Percentiles rank a stretch among this genome's conserved stretches.
Conservation (phyloP, 2,888 invertebrate genomes). For the Drosophila cognata region DNA sequence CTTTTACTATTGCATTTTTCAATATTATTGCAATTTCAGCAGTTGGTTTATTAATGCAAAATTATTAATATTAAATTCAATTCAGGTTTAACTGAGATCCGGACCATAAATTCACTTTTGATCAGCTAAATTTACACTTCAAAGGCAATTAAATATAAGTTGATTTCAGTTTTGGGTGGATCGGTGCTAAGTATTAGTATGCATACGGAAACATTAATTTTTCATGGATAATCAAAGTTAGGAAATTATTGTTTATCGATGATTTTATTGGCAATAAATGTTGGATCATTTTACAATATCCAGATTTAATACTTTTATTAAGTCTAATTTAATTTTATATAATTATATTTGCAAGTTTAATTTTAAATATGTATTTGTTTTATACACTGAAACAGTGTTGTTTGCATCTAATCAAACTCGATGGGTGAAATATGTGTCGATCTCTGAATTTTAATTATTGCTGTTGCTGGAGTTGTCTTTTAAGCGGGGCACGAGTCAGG, state of each 20-base stretch:
- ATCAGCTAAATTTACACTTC: not conserved
- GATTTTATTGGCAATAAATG: not conserved
- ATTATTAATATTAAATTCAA: not conserved
- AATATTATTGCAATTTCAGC: not conserved
- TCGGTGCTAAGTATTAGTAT: not conserved
- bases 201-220: not conserved
- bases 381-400: not conserved
- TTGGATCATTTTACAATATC: not conserved
- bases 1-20: not conserved
- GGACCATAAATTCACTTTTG: not conserved
- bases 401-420: not conserved
- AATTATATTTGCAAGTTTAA: not conserved
- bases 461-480: constrained; percentile 41
- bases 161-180: no score
- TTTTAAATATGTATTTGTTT: not conserved
- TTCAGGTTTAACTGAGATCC: not conserved
- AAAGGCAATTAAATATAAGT: no score
- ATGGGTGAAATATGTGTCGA: not conserved
- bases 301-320: not conserved
- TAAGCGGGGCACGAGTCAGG: constrained; percentile 33
- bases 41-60: not conserved
- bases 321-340: no score
- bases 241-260: not conserved
- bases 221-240: rapidly evolving
- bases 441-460: constrained; percentile 44